phyloP scores from a whole-genome alignment of 2,113 vertebrate genomes.

The Oenanthe melanoleuca region DNA sequence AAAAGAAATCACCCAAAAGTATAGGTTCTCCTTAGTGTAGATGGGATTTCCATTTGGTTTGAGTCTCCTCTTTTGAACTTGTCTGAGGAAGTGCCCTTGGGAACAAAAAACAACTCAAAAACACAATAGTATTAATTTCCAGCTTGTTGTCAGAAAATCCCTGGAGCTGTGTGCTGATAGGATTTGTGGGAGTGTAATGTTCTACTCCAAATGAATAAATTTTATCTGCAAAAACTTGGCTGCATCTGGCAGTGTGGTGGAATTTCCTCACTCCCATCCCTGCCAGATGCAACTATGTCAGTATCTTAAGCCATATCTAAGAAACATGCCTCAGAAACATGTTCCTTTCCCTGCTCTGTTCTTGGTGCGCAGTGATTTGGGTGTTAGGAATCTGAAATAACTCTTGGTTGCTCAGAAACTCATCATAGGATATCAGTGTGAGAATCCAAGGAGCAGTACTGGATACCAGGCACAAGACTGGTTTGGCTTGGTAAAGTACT shows the following conservation, averaged over 20 bases:
- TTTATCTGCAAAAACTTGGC: neutral
- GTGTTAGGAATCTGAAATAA: neutral
- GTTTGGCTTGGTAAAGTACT: neutral
- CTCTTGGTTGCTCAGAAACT: neutral
- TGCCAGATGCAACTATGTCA: rapidly evolving
- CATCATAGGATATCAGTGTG: neutral
- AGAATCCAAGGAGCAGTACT: neutral
- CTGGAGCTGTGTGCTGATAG: neutral
- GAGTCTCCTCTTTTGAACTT: neutral
- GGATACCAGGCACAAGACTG: rapidly evolving
- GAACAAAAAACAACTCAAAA: neutral
- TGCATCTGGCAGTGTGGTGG: neutral
- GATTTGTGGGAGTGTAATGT: neutral
- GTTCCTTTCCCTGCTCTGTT: neutral
- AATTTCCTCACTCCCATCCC: neutral
- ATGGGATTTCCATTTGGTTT: neutral
- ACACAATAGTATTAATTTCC: neutral
- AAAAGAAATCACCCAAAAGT: neutral
- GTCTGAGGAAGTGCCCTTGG: neutral
- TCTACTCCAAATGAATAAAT: neutral
- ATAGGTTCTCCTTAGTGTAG: neutral
- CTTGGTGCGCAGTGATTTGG: neutral
- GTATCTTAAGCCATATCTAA: neutral
- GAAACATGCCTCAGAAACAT: neutral
- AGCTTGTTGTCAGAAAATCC: neutral